Evolutionary conservation across 2,888 invertebrate species (phyloP).

Genomic region (Scaptomyza tumidula): DNA sequence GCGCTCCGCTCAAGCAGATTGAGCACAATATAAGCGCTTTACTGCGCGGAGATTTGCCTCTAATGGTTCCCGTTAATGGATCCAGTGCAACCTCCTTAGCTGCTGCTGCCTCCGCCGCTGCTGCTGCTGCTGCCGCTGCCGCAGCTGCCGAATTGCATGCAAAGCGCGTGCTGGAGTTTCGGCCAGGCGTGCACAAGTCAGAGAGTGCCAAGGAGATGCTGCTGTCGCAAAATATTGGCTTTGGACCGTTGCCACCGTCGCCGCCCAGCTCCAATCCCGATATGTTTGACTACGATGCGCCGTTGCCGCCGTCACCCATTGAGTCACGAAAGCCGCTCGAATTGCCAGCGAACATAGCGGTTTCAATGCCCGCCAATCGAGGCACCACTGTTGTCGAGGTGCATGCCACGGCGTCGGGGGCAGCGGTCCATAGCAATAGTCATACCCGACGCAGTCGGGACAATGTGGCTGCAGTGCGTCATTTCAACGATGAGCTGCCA

Average conservation of each 20-base stretch:
- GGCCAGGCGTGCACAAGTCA: slow-evolving; percentile 89
- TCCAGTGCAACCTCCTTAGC: slow-evolving; percentile 41
- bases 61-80: slow-evolving; percentile 49
- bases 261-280: slow-evolving; percentile 83
- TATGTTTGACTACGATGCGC: slow-evolving; percentile 84
- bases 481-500: slow-evolving; percentile 80
- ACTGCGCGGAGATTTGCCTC: slow-evolving; percentile 85
- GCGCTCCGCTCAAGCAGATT: slow-evolving; percentile 89
- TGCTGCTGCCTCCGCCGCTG: slow-evolving; percentile 15
- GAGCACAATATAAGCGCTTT: slow-evolving; percentile 90
- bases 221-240: slow-evolving; percentile 82
- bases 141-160: slow-evolving; percentile 76
- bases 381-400: slow-evolving; percentile 73
- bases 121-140: slow-evolving; percentile 60
- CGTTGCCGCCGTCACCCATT: slow-evolving; percentile 92
- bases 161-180: slow-evolving; percentile 84
- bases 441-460: slow-evolving; percentile 72
- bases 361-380: slow-evolving; percentile 41
- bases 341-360: slow-evolving; percentile 41
- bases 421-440: slow-evolving; percentile 69
- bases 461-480: slow-evolving; percentile 74
- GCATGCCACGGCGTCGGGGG: slow-evolving; percentile 72
- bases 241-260: slow-evolving; percentile 84
- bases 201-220: slow-evolving; percentile 90
- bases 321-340: slow-evolving; percentile 86